Percentiles rank a stretch among this genome's conserved stretches.
phyloP scores from a whole-genome alignment of 1,140 invertebrate genomes.

The Phenacoccus solenopsis region DNA sequence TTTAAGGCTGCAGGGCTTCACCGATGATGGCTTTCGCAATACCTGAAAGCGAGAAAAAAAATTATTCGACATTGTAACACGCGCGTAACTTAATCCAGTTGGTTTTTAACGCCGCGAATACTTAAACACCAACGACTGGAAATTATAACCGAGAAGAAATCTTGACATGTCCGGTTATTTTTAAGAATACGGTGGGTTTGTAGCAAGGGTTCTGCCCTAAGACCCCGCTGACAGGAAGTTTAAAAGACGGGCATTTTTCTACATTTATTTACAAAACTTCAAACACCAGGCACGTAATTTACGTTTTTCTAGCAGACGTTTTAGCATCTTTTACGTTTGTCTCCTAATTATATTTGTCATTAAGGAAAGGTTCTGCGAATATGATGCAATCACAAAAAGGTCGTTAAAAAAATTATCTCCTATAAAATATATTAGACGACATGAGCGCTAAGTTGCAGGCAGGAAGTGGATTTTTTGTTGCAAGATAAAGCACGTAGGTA shows the following conservation, averaged over 20 bases:
- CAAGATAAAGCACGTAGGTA: too few species aligned
- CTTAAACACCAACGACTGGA: too few species aligned
- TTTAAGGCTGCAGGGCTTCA: too few species aligned
- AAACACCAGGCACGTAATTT: slow-evolving; percentile 11
- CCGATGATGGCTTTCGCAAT: too few species aligned
- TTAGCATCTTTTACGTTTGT: neutral
- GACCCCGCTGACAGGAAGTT: slow-evolving; percentile 15
- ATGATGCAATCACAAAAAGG: neutral
- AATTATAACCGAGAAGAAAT: neutral
- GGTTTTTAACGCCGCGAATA: too few species aligned
- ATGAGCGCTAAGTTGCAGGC: too few species aligned
- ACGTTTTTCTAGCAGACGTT: slow-evolving; percentile 12
- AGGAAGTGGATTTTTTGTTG: too few species aligned
- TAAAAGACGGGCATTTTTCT: slow-evolving; percentile 5
- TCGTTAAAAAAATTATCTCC: neutral
- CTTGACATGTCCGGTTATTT: slow-evolving; percentile 15
- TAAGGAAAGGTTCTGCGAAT: neutral
- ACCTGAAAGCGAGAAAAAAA: too few species aligned
- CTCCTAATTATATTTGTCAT: slow-evolving; percentile 16
- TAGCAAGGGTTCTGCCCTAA: slow-evolving; percentile 12
- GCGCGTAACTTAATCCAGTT: too few species aligned
- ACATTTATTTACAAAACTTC: neutral
- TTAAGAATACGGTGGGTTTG: neutral
- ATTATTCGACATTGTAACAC: too few species aligned
- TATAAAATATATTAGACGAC: neutral